Percentiles rank a stretch among this genome's conserved stretches.
Evolutionary conservation across 2,113 vertebrate species (phyloP).

Genomic region (Reinhardtius hippoglossoides): DNA sequence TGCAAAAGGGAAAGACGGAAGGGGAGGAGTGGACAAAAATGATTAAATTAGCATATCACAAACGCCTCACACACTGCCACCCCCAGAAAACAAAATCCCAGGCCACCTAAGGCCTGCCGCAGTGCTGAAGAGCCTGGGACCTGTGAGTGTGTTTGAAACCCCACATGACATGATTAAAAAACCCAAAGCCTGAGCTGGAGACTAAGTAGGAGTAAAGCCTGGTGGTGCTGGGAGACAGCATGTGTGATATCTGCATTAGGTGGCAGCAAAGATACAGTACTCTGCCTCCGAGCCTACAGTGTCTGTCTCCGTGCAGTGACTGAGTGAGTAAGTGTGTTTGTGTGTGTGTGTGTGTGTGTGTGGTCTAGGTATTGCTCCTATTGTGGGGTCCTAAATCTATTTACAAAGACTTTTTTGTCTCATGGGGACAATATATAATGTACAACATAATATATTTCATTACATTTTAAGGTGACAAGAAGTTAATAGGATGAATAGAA

Average conservation of each 20-base stretch:
- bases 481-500: too few species aligned
- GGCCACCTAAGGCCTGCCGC: constrained; percentile 53
- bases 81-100: constrained; percentile 69
- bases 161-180: constrained; percentile 65
- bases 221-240: constrained; percentile 59
- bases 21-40: constrained; percentile 77
- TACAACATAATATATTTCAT: too few species aligned
- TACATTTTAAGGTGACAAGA: too few species aligned
- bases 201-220: constrained; percentile 68
- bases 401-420: not conserved
- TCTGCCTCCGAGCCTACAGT: constrained; percentile 38
- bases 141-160: constrained; percentile 63
- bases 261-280: constrained; percentile 87
- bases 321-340: constrained; percentile 21
- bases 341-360: constrained; percentile 18
- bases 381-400: not conserved
- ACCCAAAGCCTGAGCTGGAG: constrained; percentile 59
- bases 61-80: constrained; percentile 64
- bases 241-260: constrained; percentile 84
- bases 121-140: constrained; percentile 62
- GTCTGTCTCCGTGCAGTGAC: constrained; percentile 9
- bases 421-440: not conserved
- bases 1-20: constrained; percentile 68
- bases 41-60: constrained; percentile 86
- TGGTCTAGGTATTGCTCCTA: not conserved